Evolutionary conservation across 2,888 invertebrate genomes (phyloP).

Genomic region (Meganola albula): DNA sequence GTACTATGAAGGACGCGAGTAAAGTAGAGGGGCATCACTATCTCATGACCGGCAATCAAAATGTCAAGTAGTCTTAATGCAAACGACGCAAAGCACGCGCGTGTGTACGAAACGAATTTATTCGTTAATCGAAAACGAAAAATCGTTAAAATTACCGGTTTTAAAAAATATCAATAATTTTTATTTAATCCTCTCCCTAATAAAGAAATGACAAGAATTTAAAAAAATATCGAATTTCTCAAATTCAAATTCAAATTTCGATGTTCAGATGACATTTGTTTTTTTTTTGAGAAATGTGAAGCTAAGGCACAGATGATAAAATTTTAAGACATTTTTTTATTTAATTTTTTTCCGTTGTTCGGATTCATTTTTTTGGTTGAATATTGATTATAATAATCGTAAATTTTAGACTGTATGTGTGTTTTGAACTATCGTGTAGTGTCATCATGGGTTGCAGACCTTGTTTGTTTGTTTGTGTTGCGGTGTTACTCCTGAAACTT

Average conservation of each 20-base stretch:
- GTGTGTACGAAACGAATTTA: constrained; percentile 28
- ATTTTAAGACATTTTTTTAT: constrained; percentile 24
- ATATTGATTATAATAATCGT: constrained; percentile 10
- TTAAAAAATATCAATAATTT: too few relatives aligned
- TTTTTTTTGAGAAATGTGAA: constrained; percentile 26
- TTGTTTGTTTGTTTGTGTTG: constrained; percentile 41
- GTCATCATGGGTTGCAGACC: constrained; percentile 42
- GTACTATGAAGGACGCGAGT: constrained; percentile 28
- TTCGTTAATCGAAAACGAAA: constrained; percentile 30
- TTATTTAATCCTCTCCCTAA: too few relatives aligned
- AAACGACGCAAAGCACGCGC: constrained; percentile 23
- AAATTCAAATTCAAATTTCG: constrained; percentile 4
- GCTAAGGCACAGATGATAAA: constrained; percentile 22
- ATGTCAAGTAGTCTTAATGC: constrained; percentile 32
- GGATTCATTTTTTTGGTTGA: constrained; percentile 12
- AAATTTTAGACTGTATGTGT: constrained; percentile 1
- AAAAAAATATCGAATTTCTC: neutral
- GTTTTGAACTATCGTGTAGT: constrained; percentile 26
- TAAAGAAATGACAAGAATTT: too few relatives aligned
- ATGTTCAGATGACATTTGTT: constrained; percentile 20
- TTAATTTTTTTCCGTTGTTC: constrained; percentile 21
- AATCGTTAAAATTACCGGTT: constrained; percentile 21
- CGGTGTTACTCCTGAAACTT: constrained; percentile 36
- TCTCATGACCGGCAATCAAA: constrained; percentile 27
- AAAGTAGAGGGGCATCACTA: constrained; percentile 30